A percentile compares a stretch with the other conserved stretches of the same genome.
phyloP scores from a whole-genome alignment of 2,113 vertebrate genomes.

The Cryptotis parvus region DNA sequence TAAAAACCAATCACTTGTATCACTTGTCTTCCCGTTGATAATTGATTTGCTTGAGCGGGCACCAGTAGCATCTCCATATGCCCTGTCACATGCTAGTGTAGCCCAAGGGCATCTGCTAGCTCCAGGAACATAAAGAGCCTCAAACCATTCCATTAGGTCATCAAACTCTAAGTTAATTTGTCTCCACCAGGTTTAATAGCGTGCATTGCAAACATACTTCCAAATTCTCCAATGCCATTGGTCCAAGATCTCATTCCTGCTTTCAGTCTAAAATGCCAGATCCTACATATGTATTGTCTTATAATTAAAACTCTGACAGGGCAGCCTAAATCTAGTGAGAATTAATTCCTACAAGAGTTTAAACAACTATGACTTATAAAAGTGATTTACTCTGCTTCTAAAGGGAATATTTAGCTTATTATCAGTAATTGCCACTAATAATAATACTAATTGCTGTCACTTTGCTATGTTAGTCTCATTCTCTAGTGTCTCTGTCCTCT shows the following conservation, averaged over 20 bases:
- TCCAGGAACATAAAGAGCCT: too few species aligned
- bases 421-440: constrained; percentile 33
- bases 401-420: constrained; percentile 47
- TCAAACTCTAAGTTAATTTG: constrained; percentile 6
- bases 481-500: constrained; percentile 43
- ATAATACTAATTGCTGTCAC: constrained; percentile 34
- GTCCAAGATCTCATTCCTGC: neutral
- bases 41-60: too few species aligned
- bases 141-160: too few species aligned
- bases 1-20: too few species aligned
- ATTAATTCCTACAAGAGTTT: constrained; percentile 58
- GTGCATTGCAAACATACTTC: neutral
- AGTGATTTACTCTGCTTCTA: constrained; percentile 28
- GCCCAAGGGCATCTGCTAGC: too few species aligned
- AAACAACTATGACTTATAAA: constrained; percentile 25
- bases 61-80: too few species aligned
- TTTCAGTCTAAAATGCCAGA: neutral
- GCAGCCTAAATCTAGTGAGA: constrained; percentile 42
- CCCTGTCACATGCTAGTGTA: too few species aligned
- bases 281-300: neutral
- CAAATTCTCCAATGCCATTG: neutral
- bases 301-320: constrained; percentile 39
- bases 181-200: neutral
- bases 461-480: constrained; percentile 7
- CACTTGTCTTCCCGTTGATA: too few species aligned